Conservation (phyloP, 2,888 invertebrate genomes). For the Elmis aenea region DNA sequence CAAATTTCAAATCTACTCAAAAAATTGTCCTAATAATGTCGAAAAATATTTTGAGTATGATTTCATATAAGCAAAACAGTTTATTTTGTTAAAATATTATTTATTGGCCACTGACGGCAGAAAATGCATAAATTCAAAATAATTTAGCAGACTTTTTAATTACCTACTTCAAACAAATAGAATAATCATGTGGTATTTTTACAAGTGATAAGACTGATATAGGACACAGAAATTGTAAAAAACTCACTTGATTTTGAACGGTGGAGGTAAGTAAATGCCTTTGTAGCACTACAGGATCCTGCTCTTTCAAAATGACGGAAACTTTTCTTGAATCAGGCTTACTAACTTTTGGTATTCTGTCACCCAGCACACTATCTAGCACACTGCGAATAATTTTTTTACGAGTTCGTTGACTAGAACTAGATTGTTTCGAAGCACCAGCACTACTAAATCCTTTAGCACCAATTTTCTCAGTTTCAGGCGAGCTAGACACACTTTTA, state of each 20-base stretch:
- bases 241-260: conserved; percentile 75
- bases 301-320: conserved; percentile 77
- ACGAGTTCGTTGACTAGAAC: conserved; percentile 36
- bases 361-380: conserved; percentile 64
- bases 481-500: conserved; percentile 44
- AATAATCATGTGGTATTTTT: too few species aligned
- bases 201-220: too few species aligned
- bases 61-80: too few species aligned
- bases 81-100: too few species aligned
- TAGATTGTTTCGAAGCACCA: conserved; percentile 25
- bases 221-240: too few species aligned
- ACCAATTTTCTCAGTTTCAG: conserved; percentile 15
- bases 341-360: conserved; percentile 58
- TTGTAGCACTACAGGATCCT: conserved; percentile 76
- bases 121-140: too few species aligned
- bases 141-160: too few species aligned
- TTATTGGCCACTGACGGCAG: too few species aligned
- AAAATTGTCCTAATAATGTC: too few species aligned
- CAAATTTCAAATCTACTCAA: too few species aligned
- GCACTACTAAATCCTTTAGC: conserved; percentile 23
- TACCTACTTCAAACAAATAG: too few species aligned
- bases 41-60: too few species aligned
- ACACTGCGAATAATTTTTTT: conserved; percentile 50
- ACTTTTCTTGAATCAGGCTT: conserved; percentile 70
- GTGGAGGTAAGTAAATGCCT: conserved; percentile 76